Evolutionary conservation across 1,140 invertebrate species (phyloP), one percentile per base, ranked within the genome.

Genomic region (Trypoxylus dichotomus): DNA sequence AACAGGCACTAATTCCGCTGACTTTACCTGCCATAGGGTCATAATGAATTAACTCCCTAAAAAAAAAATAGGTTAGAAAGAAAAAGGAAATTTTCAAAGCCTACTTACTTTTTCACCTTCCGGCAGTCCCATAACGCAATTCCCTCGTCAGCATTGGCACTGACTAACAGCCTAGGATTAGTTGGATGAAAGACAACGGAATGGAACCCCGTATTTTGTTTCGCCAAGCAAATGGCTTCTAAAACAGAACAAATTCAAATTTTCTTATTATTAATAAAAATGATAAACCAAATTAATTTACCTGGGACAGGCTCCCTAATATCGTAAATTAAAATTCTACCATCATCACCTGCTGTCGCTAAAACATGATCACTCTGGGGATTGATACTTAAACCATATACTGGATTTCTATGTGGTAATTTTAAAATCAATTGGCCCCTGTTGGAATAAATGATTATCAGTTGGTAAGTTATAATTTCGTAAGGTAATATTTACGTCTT

Each of bases 1-100:
- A 97, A 60, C 95, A 90, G 0, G 96, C 96, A 85, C 94, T 96
- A 94, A 98, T 98, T 81, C 95, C 95, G 85, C 94, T 95, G n/a
- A 83, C 81, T 82, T 94, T 92, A 47, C 91, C 90, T 15, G 86
- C 87, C 79, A 90, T 90, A 29, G 90, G 89, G 68, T 93, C 92
- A 85, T 96, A 97, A 82, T 91, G 89, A 32, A 92, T 86, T 15
- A 93, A 84, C 29, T 91, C 89, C 54, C 92, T 94, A 80, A n/a
- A 85, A 83, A 77, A 74, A 37, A 37, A 41, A n/a, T 11, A 32
- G 1, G 1, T 37, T n/a, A 8, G 37, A 32, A 73, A 19, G 32
- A 21, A 15, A 13, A 27, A 37, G 7, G 5, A 15, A 2, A 75
- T 47, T 41, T 8, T 3, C 19, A 74, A 75, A 43, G 42, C 8